A percentile compares a stretch with the other conserved stretches of the same genome.
phyloP scores from a whole-genome alignment of 2,888 invertebrate genomes.

The Drosophila merina region DNA sequence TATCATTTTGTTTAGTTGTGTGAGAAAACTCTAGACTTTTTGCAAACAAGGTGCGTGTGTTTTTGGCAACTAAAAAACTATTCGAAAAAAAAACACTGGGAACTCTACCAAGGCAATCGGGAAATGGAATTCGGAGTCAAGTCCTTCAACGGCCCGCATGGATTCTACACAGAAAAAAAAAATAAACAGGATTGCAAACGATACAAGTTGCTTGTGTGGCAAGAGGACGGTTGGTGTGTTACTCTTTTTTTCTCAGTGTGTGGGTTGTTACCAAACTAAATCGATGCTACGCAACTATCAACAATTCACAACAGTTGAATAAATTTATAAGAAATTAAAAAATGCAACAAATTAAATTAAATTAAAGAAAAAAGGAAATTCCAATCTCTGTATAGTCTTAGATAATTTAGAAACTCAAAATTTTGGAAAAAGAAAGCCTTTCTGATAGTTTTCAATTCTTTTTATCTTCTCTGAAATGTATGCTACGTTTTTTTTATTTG shows the following conservation, averaged over 20 bases:
- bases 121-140: neutral
- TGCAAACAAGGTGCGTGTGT: slow-evolving; percentile 8
- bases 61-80: neutral
- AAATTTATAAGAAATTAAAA: neutral
- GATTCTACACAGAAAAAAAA: slow-evolving; percentile 16
- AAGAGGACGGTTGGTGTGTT: neutral
- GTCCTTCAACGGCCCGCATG: slow-evolving; percentile 3
- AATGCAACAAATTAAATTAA: slow-evolving; percentile 1
- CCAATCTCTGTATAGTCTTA: neutral
- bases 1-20: neutral
- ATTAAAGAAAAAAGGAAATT: slow-evolving; percentile 5
- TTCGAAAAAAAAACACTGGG: neutral
- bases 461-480: slow-evolving; percentile 4
- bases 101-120: slow-evolving; percentile 21
- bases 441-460: neutral
- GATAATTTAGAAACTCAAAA: neutral
- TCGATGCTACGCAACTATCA: slow-evolving; percentile 40
- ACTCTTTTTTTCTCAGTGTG: slow-evolving; percentile 4
- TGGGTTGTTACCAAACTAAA: slow-evolving; percentile 23
- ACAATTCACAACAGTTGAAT: slow-evolving; percentile 28
- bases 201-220: slow-evolving; percentile 17
- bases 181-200: slow-evolving; percentile 5
- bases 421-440: neutral
- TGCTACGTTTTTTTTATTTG: slow-evolving; percentile 10
- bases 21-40: neutral